phyloP scores from a whole-genome alignment of 2,888 invertebrate genomes.

The Scaptomyza polygonia region DNA sequence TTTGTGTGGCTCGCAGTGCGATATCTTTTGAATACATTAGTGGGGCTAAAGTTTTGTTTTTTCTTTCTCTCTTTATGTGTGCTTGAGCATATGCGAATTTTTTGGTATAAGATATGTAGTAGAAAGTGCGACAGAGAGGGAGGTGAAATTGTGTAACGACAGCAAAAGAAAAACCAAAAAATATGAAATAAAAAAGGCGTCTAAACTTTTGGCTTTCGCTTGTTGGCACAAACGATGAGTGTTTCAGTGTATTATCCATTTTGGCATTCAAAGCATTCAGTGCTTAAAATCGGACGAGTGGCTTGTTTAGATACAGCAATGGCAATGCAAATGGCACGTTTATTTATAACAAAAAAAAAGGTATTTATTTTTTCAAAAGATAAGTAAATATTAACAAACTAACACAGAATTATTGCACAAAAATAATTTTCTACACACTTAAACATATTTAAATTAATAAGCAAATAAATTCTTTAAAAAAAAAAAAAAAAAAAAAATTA shows the following conservation, averaged over 20 bases:
- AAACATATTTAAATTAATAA: no score
- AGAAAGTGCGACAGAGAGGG: slow-evolving; percentile 6
- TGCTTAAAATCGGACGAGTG: slow-evolving; percentile 19
- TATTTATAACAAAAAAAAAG: no score
- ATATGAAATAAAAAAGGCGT: slow-evolving; percentile 19
- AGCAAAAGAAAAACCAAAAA: slow-evolving; percentile 32
- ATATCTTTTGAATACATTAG: slow-evolving; percentile 53
- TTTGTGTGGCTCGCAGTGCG: slow-evolving; percentile 21
- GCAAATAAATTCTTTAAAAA: no score
- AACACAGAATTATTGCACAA: no score
- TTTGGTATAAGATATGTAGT: not conserved
- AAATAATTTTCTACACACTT: no score
- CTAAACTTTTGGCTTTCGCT: slow-evolving; percentile 13
- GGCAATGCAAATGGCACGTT: slow-evolving; percentile 2
- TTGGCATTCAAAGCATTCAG: slow-evolving; percentile 36
- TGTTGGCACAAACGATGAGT: slow-evolving; percentile 37
- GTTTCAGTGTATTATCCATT: slow-evolving; percentile 23
- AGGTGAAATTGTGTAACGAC: slow-evolving; percentile 52
- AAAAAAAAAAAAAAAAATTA: no score
- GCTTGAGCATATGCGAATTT: slow-evolving; percentile 11
- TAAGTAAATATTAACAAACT: no score
- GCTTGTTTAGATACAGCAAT: not conserved
- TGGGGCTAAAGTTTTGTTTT: slow-evolving; percentile 20
- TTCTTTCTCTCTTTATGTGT: not conserved
- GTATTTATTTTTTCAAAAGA: no score